Evolutionary conservation across 2,113 vertebrate genomes (phyloP), one percentile per base, ranked within the genome.

Genomic region (Hippolais icterina): DNA sequence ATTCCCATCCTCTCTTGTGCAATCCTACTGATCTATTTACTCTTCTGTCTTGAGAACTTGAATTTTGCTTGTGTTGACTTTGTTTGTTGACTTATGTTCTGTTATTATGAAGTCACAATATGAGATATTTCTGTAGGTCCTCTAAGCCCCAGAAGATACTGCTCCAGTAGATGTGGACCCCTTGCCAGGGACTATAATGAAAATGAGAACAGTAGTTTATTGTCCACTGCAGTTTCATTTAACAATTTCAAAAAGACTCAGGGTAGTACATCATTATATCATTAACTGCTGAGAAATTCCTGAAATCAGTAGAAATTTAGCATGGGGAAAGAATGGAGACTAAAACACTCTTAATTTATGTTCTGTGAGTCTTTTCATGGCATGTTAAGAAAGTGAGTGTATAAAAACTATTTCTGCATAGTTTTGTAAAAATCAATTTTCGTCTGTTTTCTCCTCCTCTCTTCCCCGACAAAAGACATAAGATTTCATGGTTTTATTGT

Each of bases 381-480:
- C 25, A 37, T 27, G 27, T 75, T 19, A 91, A n/a, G 44, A 78
- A 82, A 84, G 14, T 6, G 28, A 54, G 8, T 15, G 9, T 69
- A 41, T 65, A 79, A 71, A 83, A 96, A 33, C 29, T 46, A 54
- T 77, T 82, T 81, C 39, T 85, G 33, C n/a, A 44, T 65, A 42
- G 6, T 23, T 76, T 85, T 83, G 23, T 76, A 79, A 71, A 89
- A 87, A 59, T 49, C 2, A 1, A 10, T 35, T 65, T 81, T 53
- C 33, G 56, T 33, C n/a, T 53, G 3, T 92, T 74, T 42, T 74
- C 3, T 47, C 6, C 10, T 69, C 12, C 21, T 69, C 10, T 44
- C 6, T 29, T 7, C 1, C 2, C n/a, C 5, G 0, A 28, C 1
- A 64, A 42, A 72, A 61, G 39, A 19, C 2, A 1, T 52, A 28